Evolutionary conservation across 2,113 vertebrate genomes (phyloP).

Genomic region (Aptenodytes patagonicus): DNA sequence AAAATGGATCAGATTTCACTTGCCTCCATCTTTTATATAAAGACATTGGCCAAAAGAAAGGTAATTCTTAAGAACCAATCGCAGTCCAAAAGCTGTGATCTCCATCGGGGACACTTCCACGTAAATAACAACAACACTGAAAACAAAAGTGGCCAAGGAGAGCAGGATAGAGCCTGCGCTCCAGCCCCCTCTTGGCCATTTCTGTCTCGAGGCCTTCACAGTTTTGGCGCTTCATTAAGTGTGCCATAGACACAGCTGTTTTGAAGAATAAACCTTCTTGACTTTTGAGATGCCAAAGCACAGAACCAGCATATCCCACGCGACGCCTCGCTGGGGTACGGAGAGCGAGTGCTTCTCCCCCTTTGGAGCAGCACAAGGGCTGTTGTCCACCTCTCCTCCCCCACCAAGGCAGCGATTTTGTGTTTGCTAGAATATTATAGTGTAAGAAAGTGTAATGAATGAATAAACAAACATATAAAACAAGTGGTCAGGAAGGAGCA

Average conservation of each 20-base stretch:
- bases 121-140: neutral
- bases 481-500: constrained; percentile 63
- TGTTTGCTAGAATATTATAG: neutral
- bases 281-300: neutral
- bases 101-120: neutral
- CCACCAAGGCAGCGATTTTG: neutral
- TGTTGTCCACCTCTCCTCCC: neutral
- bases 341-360: neutral
- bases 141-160: neutral
- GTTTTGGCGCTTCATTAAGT: neutral
- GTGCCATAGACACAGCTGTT: neutral
- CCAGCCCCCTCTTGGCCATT: neutral
- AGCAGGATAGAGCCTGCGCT: neutral
- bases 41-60: neutral
- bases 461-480: constrained; percentile 61
- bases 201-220: neutral
- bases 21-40: neutral
- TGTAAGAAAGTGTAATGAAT: constrained; percentile 22
- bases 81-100: constrained; percentile 6
- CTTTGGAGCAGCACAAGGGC: neutral
- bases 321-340: neutral
- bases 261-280: constrained; percentile 5
- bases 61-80: neutral
- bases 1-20: neutral
- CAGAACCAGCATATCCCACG: neutral